Conservation (phyloP, 2,113 vertebrate genomes). For the Chroicocephalus ridibundus region DNA sequence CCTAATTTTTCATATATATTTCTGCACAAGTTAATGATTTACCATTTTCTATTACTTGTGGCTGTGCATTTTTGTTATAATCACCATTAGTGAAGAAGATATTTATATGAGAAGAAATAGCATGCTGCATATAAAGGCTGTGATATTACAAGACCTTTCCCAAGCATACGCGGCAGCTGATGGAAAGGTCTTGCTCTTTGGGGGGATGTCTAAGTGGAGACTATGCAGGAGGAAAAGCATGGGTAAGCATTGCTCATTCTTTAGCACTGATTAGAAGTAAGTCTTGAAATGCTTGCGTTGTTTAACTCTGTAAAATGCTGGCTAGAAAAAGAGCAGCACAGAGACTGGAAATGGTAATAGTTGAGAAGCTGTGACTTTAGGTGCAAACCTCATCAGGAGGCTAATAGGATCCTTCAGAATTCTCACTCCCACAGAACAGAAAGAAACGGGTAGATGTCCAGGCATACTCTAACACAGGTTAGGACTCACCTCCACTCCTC, state of each 20-base stretch:
- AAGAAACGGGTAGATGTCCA: background rate
- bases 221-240: background rate
- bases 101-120: background rate
- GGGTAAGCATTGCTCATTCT: background rate
- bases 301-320: background rate
- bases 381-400: background rate
- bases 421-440: background rate
- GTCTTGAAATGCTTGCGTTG: background rate
- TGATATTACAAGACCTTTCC: background rate
- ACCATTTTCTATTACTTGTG: background rate
- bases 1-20: background rate
- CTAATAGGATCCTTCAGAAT: background rate
- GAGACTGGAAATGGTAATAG: background rate
- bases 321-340: background rate
- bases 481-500: background rate
- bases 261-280: background rate
- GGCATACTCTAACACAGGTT: background rate
- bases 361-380: background rate
- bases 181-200: background rate
- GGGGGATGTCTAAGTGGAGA: background rate
- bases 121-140: background rate
- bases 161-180: background rate
- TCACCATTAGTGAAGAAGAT: background rate
- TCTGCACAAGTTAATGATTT: background rate
- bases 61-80: background rate